Evolutionary conservation across 2,113 vertebrate genomes (phyloP).

Genomic region (Ranitomeya imitator): DNA sequence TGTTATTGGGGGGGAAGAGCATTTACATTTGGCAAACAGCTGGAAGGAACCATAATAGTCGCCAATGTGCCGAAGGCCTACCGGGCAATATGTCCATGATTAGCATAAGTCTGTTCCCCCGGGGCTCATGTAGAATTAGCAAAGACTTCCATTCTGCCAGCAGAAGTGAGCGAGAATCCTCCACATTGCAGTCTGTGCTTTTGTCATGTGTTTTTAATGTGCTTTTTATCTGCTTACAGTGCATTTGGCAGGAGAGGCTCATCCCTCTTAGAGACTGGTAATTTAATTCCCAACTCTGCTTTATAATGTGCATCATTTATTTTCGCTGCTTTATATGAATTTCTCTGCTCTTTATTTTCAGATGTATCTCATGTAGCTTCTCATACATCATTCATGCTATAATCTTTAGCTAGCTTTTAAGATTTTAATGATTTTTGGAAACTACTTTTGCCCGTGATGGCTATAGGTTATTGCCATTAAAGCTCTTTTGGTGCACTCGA

Average conservation of each 20-base stretch:
- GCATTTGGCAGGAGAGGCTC: neutral
- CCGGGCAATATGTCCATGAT: neutral
- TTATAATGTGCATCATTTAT: neutral
- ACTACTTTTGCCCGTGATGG: neutral
- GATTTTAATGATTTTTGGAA: neutral
- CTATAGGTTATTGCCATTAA: neutral
- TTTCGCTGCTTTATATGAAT: neutral
- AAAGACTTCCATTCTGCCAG: neutral
- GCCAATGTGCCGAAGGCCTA: neutral
- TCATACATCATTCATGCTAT: neutral
- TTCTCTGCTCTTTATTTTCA: neutral
- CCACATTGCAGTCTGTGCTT: neutral
- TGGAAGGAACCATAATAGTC: neutral
- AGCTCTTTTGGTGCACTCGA: neutral
- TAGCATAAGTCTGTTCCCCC: neutral
- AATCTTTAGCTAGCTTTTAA: neutral
- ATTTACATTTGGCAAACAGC: neutral
- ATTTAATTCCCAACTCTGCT: neutral
- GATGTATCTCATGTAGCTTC: neutral
- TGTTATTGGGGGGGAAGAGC: neutral
- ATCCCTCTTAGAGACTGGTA: neutral
- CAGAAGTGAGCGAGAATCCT: neutral
- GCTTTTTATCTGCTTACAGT: slow-evolving; percentile 12
- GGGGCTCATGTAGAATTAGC: slow-evolving; percentile 7
- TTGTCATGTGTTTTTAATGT: slow-evolving; percentile 24